These are phyloP conservation scores for Drosophila azteca DNA, from an alignment of 1,140 invertebrate genomes.

Conservation along the genomic window DNA sequence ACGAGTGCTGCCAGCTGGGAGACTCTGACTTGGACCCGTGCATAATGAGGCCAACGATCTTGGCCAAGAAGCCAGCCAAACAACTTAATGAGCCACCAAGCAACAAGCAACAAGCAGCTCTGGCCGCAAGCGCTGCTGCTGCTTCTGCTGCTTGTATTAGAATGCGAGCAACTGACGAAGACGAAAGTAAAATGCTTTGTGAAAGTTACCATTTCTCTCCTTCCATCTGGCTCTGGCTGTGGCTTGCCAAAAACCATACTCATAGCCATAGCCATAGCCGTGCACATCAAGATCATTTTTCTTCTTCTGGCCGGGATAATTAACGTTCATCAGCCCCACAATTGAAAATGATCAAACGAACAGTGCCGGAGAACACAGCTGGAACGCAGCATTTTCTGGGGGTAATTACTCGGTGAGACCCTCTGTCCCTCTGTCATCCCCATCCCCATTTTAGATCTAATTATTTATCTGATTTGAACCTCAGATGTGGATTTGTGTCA, in stretches of 20 bases:
- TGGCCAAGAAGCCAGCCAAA: conserved; percentile 63
- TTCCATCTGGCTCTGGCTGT: no score
- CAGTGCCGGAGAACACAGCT: conserved; percentile 22
- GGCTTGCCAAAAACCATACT: conserved; percentile 51
- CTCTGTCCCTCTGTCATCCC: neutral
- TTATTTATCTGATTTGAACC: conserved; percentile 58
- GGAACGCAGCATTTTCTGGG: conserved; percentile 32
- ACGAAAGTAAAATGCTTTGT: conserved; percentile 64
- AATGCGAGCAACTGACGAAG: conserved; percentile 51
- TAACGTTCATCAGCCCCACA: conserved; percentile 46
- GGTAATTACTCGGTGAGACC: conserved; percentile 20
- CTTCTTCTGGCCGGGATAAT: conserved; percentile 42
- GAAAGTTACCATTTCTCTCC: conserved; percentile 60
- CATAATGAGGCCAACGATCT: conserved; percentile 73
- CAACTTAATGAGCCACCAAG: conserved; percentile 65
- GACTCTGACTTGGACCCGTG: conserved; percentile 29
- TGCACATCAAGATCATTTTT: conserved; percentile 51
- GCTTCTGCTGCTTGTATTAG: conserved; percentile 30
- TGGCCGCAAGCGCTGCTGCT: neutral
- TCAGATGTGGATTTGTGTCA: conserved; percentile 61
- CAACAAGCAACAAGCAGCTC: neutral
- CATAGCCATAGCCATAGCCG: neutral
- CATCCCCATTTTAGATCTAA: conserved; percentile 35
- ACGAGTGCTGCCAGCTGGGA: conserved; percentile 26
- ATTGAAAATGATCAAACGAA: conserved; percentile 37